Percentiles rank a stretch among this genome's conserved stretches.
phyloP scores from a whole-genome alignment of 1,140 invertebrate genomes.

The Ceratitis capitata region DNA sequence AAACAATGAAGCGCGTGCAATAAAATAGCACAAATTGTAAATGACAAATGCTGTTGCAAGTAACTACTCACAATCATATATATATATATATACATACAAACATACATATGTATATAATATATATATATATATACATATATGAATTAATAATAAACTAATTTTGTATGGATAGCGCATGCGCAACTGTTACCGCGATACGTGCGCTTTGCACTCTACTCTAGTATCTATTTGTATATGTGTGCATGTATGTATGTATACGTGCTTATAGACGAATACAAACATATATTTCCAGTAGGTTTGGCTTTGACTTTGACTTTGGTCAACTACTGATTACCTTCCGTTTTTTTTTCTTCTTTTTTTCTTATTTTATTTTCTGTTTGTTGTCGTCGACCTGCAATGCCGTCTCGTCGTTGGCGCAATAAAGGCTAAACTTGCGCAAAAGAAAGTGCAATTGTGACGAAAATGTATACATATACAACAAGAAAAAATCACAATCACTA shows the following conservation, averaged over 20 bases:
- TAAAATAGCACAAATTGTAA: conserved; percentile 22
- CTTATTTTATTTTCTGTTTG: no score
- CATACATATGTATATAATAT: no score
- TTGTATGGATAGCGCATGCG: conserved; percentile 8
- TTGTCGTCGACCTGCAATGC: neutral
- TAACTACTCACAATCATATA: no score
- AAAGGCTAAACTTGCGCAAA: conserved; percentile 8
- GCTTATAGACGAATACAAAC: neutral
- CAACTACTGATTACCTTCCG: neutral
- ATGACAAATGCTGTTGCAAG: conserved; percentile 12
- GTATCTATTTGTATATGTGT: neutral
- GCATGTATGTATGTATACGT: neutral
- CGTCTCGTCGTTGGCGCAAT: conserved; percentile 5
- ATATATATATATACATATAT: no score
- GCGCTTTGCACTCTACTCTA: neutral
- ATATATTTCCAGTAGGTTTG: neutral
- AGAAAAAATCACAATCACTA: no score
- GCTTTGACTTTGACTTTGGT: conserved; percentile 21
- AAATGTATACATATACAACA: no score
- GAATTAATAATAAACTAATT: neutral
- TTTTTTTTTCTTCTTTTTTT: neutral
- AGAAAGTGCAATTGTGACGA: conserved; percentile 35
- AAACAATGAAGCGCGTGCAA: neutral
- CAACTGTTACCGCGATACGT: neutral
- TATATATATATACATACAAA: neutral